Conservation (phyloP, 2,888 invertebrate genomes). For the Limnephilus marmoratus region DNA sequence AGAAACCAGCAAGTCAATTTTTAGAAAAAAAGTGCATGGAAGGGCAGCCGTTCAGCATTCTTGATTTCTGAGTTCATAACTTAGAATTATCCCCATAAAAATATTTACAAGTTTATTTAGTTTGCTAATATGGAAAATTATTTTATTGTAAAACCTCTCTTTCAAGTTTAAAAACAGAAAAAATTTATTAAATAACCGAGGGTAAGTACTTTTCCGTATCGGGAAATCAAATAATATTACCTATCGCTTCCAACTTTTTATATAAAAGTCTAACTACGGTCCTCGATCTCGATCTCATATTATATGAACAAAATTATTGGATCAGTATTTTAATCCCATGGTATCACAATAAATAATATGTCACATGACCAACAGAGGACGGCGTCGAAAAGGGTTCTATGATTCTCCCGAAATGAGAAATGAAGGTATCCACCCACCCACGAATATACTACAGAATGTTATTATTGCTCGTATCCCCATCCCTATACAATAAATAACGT, state of each 20-base stretch:
- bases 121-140: too few relatives aligned
- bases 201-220: not conserved
- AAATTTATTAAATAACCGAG: not conserved
- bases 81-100: too few relatives aligned
- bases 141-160: not conserved
- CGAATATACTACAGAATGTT: not conserved
- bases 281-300: not conserved
- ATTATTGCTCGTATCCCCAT: not conserved
- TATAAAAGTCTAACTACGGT: not conserved
- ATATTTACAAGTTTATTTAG: too few relatives aligned
- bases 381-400: not conserved
- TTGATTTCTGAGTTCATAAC: too few relatives aligned
- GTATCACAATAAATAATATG: not conserved
- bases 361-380: not conserved
- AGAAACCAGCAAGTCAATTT: too few relatives aligned
- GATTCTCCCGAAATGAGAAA: not conserved
- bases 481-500: not conserved
- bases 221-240: not conserved
- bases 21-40: too few relatives aligned
- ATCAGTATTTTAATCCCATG: not conserved
- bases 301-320: not conserved
- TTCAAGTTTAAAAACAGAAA: not conserved
- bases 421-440: not conserved
- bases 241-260: not conserved
- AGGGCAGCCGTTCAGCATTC: too few relatives aligned